phyloP scores from a whole-genome alignment of 2,888 invertebrate species.

The Ephialtes manifestator region DNA sequence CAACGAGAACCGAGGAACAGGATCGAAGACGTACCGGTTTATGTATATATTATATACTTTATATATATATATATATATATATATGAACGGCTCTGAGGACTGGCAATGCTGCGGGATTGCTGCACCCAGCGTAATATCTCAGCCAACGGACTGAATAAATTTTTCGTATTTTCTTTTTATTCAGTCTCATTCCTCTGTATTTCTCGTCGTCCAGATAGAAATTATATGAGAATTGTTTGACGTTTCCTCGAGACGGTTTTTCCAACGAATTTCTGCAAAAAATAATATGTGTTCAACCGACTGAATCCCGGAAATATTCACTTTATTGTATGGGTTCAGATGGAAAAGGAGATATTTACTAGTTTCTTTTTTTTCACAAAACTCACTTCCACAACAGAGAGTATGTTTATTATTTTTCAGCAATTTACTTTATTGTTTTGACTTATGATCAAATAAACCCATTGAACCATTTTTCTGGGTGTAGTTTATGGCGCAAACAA shows the following conservation, averaged over 20 bases:
- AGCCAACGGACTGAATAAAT: conserved; percentile 23
- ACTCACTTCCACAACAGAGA: neutral
- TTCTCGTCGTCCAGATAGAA: conserved; percentile 4
- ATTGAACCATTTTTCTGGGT: no score
- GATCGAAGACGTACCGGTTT: conserved; percentile 49
- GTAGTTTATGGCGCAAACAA: no score
- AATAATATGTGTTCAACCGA: neutral
- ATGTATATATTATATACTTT: conserved; percentile 20
- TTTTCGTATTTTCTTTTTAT: conserved; percentile 15
- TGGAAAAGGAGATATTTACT: neutral
- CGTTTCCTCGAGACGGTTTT: conserved; percentile 34
- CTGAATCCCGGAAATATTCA: conserved; percentile 3
- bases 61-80: neutral
- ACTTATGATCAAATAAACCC: no score
- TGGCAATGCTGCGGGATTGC: neutral
- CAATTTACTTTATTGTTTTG: neutral
- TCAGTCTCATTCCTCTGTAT: neutral
- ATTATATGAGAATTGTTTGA: conserved; percentile 31
- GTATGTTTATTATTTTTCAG: neutral
- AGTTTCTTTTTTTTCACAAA: neutral
- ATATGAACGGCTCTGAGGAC: neutral
- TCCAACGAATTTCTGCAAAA: neutral
- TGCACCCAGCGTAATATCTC: conserved; percentile 10
- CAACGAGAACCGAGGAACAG: conserved; percentile 53
- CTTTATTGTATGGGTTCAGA: conserved; percentile 23